Conservation (phyloP, 1,140 invertebrate species). For the Drosophila bocqueti region DNA sequence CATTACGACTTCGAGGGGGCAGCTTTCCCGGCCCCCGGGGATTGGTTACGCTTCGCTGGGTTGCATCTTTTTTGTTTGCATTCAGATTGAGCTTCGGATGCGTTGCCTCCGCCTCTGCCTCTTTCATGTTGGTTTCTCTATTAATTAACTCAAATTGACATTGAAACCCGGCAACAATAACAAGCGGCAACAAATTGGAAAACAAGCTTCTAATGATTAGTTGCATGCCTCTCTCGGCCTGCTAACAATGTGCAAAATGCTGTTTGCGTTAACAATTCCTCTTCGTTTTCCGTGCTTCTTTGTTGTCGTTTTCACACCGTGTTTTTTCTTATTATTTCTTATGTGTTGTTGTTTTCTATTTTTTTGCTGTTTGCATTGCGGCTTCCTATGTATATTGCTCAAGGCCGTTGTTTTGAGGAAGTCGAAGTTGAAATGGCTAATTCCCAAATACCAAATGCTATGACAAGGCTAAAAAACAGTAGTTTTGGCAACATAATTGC, state of each 20-base stretch:
- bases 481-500: background rate
- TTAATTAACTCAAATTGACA: slow-evolving; percentile 83
- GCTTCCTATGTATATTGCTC: slow-evolving; percentile 47
- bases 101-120: slow-evolving; percentile 27
- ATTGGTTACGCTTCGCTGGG: slow-evolving; percentile 71
- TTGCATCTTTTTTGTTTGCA: slow-evolving; percentile 31
- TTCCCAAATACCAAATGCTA: slow-evolving; percentile 21
- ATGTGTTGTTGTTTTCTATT: slow-evolving; percentile 12
- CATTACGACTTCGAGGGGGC: slow-evolving; percentile 16
- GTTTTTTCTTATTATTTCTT: slow-evolving; percentile 16
- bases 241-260: slow-evolving; percentile 82
- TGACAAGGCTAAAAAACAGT: slow-evolving; percentile 20
- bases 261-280: slow-evolving; percentile 76
- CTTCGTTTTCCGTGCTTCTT: slow-evolving; percentile 32
- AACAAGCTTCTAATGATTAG: slow-evolving; percentile 78
- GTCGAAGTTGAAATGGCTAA: slow-evolving; percentile 36
- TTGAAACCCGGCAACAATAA: slow-evolving; percentile 64
- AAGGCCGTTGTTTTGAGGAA: slow-evolving; percentile 59
- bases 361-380: slow-evolving; percentile 22
- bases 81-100: slow-evolving; percentile 13
- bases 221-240: slow-evolving; percentile 67
- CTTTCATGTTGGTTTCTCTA: slow-evolving; percentile 60
- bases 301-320: slow-evolving; percentile 49
- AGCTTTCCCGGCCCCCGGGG: slow-evolving; percentile 16
- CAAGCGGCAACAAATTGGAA: slow-evolving; percentile 69